Conservation (phyloP, 2,113 vertebrate genomes). For the Austrofundulus limnaeus region DNA sequence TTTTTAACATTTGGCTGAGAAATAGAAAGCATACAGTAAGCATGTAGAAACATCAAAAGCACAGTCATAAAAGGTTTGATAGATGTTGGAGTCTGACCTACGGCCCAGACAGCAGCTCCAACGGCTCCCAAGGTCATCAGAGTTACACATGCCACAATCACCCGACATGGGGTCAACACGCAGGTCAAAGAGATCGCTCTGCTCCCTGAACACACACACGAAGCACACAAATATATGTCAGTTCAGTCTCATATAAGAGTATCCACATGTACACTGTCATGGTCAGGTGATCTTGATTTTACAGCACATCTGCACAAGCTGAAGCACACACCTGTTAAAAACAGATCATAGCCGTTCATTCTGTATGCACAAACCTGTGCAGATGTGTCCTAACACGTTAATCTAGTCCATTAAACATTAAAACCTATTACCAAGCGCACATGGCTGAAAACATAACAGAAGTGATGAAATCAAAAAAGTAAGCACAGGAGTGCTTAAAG, state of each 20-base stretch:
- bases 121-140: constrained; percentile 76
- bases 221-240: background rate
- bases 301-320: background rate
- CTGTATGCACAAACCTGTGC: too few species aligned
- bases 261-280: too few species aligned
- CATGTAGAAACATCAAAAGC: background rate
- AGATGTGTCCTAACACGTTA: background rate
- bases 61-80: background rate
- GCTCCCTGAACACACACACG: constrained; percentile 62
- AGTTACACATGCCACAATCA: constrained; percentile 66
- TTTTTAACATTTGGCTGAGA: background rate
- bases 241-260: too few species aligned
- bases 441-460: background rate
- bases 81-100: constrained; percentile 71
- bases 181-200: constrained; percentile 74
- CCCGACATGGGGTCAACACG: constrained; percentile 75
- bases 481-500: constrained; percentile 1
- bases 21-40: background rate
- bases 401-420: constrained; percentile 1
- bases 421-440: constrained; percentile 1
- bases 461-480: constrained; percentile 10
- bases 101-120: constrained; percentile 78
- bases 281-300: too few species aligned
- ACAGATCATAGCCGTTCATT: too few species aligned
- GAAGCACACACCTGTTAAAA: background rate